These are phyloP conservation scores for Chrysodeixis includens DNA, from an alignment of 2,888 invertebrate genomes.

Conservation along the genomic window DNA sequence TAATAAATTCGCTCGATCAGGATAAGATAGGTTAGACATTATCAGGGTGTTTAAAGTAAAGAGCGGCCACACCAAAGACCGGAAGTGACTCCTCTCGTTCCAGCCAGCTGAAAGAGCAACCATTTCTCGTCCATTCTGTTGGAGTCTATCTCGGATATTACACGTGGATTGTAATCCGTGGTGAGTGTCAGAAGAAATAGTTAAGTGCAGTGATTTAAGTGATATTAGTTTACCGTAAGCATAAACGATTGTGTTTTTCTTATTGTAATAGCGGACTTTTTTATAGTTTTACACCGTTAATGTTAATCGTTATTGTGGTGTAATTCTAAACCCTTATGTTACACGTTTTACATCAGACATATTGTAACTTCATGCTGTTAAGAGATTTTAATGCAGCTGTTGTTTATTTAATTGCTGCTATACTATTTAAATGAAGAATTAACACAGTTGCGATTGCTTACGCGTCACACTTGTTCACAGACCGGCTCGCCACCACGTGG, in stretches of 20 bases:
- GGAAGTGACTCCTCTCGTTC: conserved; percentile 82
- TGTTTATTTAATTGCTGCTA: conserved; percentile 50
- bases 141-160: conserved; percentile 91
- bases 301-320: conserved; percentile 24
- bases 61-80: conserved; percentile 70
- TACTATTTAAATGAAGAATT: conserved; percentile 66
- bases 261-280: conserved; percentile 8
- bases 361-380: conserved; percentile 43
- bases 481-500: conserved; percentile 88
- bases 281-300: conserved; percentile 2
- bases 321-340: conserved; percentile 36
- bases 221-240: conserved; percentile 66
- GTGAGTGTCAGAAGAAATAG: conserved; percentile 85
- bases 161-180: conserved; percentile 88
- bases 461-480: conserved; percentile 83
- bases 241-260: conserved; percentile 50
- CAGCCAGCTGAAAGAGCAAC: conserved; percentile 84
- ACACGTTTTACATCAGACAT: conserved; percentile 43
- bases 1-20: no score
- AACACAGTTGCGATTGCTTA: conserved; percentile 76
- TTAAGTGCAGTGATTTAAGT: conserved; percentile 84
- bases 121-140: conserved; percentile 92
- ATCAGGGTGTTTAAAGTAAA: conserved; percentile 31
- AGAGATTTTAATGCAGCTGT: conserved; percentile 39
- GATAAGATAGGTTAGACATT: no score